Conservation (phyloP, 2,797 vertebrate species). For the Perodicticus potto region DNA sequence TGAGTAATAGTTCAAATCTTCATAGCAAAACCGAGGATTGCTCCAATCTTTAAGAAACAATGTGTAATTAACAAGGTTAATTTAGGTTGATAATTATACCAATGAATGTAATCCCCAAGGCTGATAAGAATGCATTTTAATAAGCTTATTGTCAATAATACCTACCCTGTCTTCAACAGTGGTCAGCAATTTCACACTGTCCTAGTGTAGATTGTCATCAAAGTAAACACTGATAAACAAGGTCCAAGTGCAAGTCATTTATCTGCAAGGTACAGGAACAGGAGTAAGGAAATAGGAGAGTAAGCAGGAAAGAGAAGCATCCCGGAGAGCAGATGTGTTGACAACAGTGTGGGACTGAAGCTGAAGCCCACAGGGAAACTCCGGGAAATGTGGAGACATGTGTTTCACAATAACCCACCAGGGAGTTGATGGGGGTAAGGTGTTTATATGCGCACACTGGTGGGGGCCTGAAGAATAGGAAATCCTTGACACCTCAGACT, state of each 20-base stretch:
- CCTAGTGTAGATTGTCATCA: neutral
- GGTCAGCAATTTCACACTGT: neutral
- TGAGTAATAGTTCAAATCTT: neutral
- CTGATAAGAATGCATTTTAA: constrained; percentile 45
- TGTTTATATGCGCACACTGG: neutral
- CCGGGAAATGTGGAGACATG: neutral
- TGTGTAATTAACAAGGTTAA: constrained; percentile 42
- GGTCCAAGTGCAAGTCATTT: neutral
- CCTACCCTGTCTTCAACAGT: neutral
- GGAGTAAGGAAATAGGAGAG: neutral
- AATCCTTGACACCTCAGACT: neutral
- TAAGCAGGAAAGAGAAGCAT: neutral
- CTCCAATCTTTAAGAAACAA: constrained; percentile 14
- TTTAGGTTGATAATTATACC: neutral
- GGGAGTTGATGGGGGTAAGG: neutral
- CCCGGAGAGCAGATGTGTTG: neutral
- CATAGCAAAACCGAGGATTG: neutral
- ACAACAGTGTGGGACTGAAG: neutral
- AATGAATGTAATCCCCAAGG: neutral
- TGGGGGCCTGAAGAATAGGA: neutral
- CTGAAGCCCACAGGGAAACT: neutral
- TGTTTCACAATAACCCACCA: neutral
- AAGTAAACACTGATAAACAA: neutral
- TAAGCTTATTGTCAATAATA: neutral
- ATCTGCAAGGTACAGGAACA: neutral